Conservation (phyloP, 2,888 invertebrate species). For the Lumbricus terrestris region DNA sequence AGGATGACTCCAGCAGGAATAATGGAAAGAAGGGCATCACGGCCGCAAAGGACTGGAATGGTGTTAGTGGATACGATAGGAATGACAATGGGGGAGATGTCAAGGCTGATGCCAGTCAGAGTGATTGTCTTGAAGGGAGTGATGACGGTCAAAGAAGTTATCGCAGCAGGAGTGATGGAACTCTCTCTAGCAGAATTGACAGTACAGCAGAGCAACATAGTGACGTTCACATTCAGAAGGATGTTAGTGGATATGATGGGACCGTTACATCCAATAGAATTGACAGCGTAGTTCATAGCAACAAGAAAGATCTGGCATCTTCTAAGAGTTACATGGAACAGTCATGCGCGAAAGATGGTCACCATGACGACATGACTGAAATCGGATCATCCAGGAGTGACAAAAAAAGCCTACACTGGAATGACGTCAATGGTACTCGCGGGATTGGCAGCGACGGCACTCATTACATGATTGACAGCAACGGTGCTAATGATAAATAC, state of each 20-base stretch:
- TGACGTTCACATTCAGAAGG: background rate
- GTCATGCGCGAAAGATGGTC: background rate
- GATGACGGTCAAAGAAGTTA: background rate
- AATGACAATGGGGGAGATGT: background rate
- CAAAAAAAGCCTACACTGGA: background rate
- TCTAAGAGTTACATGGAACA: background rate
- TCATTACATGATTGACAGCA: background rate
- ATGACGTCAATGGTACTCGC: background rate
- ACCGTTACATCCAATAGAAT: background rate
- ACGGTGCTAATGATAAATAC: background rate
- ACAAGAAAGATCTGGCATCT: background rate
- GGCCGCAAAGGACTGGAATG: background rate
- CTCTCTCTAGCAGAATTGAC: background rate
- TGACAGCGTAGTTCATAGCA: background rate
- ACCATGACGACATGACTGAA: background rate
- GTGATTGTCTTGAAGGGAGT: background rate
- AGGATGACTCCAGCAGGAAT: too few relatives aligned
- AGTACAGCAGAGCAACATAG: background rate
- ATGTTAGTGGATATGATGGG: too few relatives aligned
- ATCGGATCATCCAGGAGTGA: background rate
- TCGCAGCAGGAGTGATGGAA: background rate
- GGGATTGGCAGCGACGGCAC: background rate
- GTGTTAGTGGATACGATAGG: background rate
- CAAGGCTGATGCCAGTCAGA: background rate
- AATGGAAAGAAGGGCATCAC: too few relatives aligned